Evolutionary conservation across 2,113 vertebrate species (phyloP).

Genomic region (Paradoxurus hermaphroditus): DNA sequence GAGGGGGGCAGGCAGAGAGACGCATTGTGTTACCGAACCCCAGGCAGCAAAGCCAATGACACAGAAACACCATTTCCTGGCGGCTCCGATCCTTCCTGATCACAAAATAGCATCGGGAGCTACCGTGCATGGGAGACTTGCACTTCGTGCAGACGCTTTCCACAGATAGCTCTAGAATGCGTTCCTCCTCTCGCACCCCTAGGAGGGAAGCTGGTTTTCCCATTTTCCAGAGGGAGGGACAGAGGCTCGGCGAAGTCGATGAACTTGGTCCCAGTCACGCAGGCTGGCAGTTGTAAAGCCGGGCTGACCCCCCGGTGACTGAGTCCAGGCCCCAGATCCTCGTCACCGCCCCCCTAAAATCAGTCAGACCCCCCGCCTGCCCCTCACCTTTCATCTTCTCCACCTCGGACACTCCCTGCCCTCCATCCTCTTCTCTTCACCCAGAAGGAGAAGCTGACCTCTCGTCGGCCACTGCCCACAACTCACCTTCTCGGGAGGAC

Average conservation of each 20-base stretch:
- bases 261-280: not conserved
- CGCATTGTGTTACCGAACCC: not conserved
- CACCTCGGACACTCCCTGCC: not conserved
- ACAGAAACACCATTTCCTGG: not conserved
- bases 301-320: not conserved
- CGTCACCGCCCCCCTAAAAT: not conserved
- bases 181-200: not conserved
- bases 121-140: accelerated
- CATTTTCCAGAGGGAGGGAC: not conserved
- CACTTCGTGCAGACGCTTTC: not conserved
- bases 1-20: not conserved
- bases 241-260: not conserved
- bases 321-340: not conserved
- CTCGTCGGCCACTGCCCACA: accelerated
- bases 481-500: not conserved
- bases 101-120: not conserved
- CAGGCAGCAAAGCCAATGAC: not conserved
- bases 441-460: not conserved
- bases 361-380: not conserved
- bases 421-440: not conserved
- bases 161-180: not conserved
- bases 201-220: not conserved
- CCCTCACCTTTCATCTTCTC: not conserved
- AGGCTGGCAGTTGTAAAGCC: too few species aligned
- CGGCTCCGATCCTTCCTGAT: not conserved